Evolutionary conservation across 2,888 invertebrate species (phyloP), one percentile per base, ranked within the genome.

Genomic region (Nomada goodeniana): DNA sequence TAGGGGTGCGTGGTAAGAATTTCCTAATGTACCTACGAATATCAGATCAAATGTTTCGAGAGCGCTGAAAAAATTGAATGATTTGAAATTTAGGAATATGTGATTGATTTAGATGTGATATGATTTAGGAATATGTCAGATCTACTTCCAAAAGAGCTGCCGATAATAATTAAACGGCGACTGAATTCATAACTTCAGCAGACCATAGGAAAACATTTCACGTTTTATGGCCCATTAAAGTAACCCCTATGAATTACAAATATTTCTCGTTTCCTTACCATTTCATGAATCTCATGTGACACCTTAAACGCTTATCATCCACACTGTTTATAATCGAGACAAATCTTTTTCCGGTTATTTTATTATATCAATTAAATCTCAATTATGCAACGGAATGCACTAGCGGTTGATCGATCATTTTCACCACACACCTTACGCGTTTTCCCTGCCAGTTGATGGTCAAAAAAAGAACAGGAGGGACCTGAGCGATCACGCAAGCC

Each of bases 401-500:
- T 63, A 42, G 20, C 53, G 71, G 82, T 73, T 59, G 63, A 60
- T 71, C 70, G 79, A 79, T 57, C 76, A 73, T 78, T 85, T 80
- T 73, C 65, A 63, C 61, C 52, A 52, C 61, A 26, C 61, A 72
- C 69, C 72, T 71, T 59, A 36, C 70, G 76, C 36, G 69, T 77
- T 75, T 70, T 53, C 57, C 61, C 78, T 71, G n/a, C 11, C 79
- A 64, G 79, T 72, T 75, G 75, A 87, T 80, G 87, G 75, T 69
- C 80, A 50, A 60, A 67, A 78, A 78, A 76, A 65, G 72, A 65
- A 69, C 60, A 59, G 36, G 59, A 76, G 73, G 74, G 77, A 70
- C 71, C 68, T 65, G 69, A 67, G 64, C 84, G 82, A 86, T 89
- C 89, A 90, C 90, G 90, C 90, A 80, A 90, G 75, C 74, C 65